Conservation (phyloP, 2,888 invertebrate species). For the Drosophila acutilabella region DNA sequence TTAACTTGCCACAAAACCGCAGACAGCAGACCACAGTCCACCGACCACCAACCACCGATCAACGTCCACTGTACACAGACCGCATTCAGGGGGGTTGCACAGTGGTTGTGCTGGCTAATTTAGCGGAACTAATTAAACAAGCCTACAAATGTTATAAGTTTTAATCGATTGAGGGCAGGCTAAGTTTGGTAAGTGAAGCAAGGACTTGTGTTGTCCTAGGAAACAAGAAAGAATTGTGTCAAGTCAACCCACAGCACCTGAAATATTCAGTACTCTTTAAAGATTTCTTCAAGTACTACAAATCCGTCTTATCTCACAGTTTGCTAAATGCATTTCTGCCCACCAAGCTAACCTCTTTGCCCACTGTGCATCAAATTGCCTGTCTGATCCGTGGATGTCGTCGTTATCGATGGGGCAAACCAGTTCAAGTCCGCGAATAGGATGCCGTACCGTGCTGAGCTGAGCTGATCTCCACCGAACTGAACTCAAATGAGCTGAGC, state of each 20-base stretch:
- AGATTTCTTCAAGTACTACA: neutral
- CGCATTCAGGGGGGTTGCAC: neutral
- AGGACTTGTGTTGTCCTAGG: too few species aligned
- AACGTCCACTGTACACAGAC: neutral
- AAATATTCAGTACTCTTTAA: neutral
- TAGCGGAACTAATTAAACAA: neutral
- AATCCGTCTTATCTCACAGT: neutral
- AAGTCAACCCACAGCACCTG: too few species aligned
- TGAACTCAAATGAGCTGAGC: conserved; percentile 2
- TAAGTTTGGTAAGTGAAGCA: too few species aligned
- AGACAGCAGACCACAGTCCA: neutral
- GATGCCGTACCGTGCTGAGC: conserved; percentile 1
- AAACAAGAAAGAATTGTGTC: too few species aligned
- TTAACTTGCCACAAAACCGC: conserved; percentile 23
- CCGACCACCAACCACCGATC: neutral
- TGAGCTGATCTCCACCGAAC: neutral
- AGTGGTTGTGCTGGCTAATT: neutral
- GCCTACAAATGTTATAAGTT: too few species aligned
- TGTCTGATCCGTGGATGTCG: conserved; percentile 69
- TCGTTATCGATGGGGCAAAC: conserved; percentile 53
- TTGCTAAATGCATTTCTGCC: neutral
- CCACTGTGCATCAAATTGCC: conserved; percentile 6
- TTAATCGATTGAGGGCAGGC: too few species aligned
- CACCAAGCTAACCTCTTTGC: neutral
- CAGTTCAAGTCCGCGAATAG: conserved; percentile 60